Percentiles rank a stretch among this genome's conserved stretches.
These are phyloP conservation scores for Anolis sagrei DNA, from an alignment of 2,113 vertebrate species.

Conservation along the genomic window DNA sequence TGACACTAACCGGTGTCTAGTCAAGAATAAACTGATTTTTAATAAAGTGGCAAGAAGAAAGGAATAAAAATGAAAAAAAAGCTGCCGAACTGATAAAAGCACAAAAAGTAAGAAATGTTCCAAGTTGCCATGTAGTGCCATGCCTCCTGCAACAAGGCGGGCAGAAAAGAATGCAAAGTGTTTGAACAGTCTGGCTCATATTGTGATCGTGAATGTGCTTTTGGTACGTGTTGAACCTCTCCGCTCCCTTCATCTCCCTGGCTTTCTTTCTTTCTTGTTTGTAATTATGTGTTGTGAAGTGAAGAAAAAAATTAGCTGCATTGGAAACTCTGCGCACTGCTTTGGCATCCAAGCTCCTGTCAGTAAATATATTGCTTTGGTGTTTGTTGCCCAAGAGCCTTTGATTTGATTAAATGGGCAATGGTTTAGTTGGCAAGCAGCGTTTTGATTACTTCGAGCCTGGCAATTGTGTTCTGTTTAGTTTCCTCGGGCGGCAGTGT, in stretches of 20 bases:
- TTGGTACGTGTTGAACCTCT: not conserved
- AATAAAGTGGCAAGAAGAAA: too few species aligned
- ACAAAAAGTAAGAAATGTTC: too few species aligned
- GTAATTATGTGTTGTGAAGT: not conserved
- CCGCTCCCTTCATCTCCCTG: not conserved
- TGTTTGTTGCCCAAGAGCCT: conserved; percentile 36
- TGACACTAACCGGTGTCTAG: too few species aligned
- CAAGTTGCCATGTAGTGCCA: not conserved
- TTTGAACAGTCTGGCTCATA: not conserved
- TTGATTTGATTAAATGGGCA: conserved; percentile 51
- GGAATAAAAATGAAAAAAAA: too few species aligned
- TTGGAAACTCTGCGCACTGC: not conserved
- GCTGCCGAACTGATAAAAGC: too few species aligned
- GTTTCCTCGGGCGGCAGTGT: conserved; percentile 47
- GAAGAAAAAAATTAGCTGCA: not conserved
- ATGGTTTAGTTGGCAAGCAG: conserved; percentile 52
- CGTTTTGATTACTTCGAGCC: conserved; percentile 44
- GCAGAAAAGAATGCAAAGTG: not conserved
- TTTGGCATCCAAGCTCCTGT: not conserved
- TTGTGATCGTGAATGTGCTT: not conserved
- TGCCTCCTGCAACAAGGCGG: not conserved
- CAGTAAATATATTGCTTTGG: not conserved
- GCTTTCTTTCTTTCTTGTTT: not conserved
- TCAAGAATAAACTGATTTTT: too few species aligned
- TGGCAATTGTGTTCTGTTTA: conserved; percentile 40